A percentile compares a stretch with the other conserved stretches of the same genome.
Conservation (phyloP, 2,888 invertebrate genomes). For the Hydrotaea diabolus region DNA sequence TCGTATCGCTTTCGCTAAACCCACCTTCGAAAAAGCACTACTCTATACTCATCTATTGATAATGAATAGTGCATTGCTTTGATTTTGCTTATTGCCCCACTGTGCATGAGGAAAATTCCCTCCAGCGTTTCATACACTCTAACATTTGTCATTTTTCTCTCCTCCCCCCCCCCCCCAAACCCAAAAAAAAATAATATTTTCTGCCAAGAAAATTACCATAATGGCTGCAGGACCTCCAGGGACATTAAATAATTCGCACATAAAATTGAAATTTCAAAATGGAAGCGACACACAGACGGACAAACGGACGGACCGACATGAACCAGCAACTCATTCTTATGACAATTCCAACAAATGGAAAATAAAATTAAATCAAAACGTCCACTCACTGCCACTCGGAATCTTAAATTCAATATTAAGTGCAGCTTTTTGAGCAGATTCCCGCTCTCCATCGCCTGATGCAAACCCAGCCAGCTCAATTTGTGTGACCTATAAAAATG, state of each 20-base stretch:
- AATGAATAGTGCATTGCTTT: no score
- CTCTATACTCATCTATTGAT: no score
- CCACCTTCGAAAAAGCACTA: no score
- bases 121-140: neutral
- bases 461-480: conserved; percentile 11
- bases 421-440: conserved; percentile 5
- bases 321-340: neutral
- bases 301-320: neutral
- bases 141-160: neutral
- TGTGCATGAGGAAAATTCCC: neutral
- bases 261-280: conserved; percentile 3
- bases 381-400: neutral
- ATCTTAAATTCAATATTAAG: conserved; percentile 19
- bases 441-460: neutral
- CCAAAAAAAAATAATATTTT: neutral
- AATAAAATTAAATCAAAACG: conserved; percentile 29
- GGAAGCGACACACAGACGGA: neutral
- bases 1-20: no score
- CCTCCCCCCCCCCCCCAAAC: neutral
- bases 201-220: conserved; percentile 18
- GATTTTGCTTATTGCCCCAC: no score
- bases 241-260: conserved; percentile 42
- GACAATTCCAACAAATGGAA: neutral
- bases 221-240: conserved; percentile 11
- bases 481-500: conserved; percentile 34